phyloP scores from a whole-genome alignment of 1,140 invertebrate genomes.

The Drosophila trapezifrons region DNA sequence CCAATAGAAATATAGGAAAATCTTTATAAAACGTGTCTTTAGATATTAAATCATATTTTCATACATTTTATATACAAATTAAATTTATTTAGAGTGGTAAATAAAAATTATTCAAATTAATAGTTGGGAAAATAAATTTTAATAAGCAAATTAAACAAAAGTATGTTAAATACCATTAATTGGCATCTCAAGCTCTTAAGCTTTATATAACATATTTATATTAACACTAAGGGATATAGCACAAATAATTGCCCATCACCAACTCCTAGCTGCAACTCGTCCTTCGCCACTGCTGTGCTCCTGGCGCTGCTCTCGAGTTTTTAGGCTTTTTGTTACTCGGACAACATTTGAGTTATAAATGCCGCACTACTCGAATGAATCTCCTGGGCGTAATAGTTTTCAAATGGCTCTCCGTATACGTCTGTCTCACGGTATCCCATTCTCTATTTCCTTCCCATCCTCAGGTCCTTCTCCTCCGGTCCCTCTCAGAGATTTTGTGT shows the following conservation, averaged over 20 bases:
- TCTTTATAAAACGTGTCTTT: not conserved
- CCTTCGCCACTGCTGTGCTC: conserved; percentile 28
- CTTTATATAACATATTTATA: no score
- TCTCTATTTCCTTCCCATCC: not conserved
- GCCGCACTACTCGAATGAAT: conserved; percentile 80
- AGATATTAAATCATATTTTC: not conserved
- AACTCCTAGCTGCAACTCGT: conserved; percentile 24
- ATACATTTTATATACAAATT: no score
- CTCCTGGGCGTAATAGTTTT: conserved; percentile 80
- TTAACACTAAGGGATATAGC: not conserved
- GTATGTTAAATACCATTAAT: not conserved
- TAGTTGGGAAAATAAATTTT: not conserved
- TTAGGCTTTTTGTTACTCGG: conserved; percentile 54
- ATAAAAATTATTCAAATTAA: not conserved
- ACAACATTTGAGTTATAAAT: conserved; percentile 78
- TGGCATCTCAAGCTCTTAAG: no score
- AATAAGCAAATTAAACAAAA: not conserved
- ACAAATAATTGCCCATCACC: conserved; percentile 53
- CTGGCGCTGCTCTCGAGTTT: conserved; percentile 22
- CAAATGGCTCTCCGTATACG: conserved; percentile 70
- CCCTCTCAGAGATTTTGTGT: conserved; percentile 17
- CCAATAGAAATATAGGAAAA: conserved; percentile 5
- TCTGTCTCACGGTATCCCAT: conserved; percentile 46
- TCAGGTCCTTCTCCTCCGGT: not conserved
- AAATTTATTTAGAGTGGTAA: not conserved